phyloP scores from a whole-genome alignment of 2,797 vertebrate species.

The Florisuga fusca region DNA sequence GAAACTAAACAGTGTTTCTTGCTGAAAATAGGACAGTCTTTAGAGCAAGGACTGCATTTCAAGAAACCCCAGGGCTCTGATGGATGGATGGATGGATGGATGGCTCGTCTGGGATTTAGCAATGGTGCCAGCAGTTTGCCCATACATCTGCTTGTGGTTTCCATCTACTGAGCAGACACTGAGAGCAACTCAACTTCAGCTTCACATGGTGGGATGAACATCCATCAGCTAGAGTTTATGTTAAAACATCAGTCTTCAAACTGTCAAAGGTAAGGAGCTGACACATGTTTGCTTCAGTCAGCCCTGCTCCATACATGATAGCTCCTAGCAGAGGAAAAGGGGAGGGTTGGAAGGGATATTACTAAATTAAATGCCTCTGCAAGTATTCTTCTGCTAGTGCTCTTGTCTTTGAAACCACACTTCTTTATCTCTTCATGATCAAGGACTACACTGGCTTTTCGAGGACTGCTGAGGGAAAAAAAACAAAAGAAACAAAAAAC shows the following conservation, averaged over 20 bases:
- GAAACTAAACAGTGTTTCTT: neutral
- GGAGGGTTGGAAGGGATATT: neutral
- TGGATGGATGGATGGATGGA: neutral
- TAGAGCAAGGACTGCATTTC: neutral
- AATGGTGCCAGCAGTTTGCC: neutral
- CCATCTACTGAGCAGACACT: rapidly evolving
- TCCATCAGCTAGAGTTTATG: neutral
- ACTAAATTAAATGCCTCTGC: neutral
- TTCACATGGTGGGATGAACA: neutral
- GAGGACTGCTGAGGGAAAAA: neutral
- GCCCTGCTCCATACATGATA: rapidly evolving
- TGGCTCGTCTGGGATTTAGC: neutral
- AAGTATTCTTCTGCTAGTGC: neutral
- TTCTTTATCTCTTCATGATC: neutral
- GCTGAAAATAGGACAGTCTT: neutral
- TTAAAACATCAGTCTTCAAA: neutral
- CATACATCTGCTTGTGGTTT: neutral
- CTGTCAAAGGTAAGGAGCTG: neutral
- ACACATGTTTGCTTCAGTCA: neutral
- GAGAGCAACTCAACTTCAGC: neutral
- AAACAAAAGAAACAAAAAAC: too few relatives aligned
- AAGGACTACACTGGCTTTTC: neutral
- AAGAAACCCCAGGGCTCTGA: neutral
- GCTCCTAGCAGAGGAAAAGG: neutral
- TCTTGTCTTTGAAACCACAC: neutral